Conservation (phyloP, 2,797 vertebrate species). For the Gymnothorax reevesii region DNA sequence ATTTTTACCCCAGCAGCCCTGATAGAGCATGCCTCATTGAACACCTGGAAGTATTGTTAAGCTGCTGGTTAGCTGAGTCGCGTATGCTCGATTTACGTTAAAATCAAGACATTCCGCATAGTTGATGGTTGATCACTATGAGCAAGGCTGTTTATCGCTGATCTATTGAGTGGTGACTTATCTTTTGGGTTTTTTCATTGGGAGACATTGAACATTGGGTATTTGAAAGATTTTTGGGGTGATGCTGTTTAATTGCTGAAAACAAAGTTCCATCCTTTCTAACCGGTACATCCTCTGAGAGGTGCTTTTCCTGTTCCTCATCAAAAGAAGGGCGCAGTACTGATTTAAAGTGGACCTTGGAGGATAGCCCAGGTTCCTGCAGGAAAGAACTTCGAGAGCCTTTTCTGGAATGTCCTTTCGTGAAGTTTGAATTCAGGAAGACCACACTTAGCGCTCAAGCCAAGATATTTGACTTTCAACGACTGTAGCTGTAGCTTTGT, state of each 20-base stretch:
- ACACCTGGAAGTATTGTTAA: no score
- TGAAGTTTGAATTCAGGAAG: conserved; percentile 49
- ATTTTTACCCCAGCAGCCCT: no score
- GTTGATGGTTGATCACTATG: no score
- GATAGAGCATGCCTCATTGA: no score
- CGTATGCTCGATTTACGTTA: no score
- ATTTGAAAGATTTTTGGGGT: not conserved
- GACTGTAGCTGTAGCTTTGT: conserved; percentile 39
- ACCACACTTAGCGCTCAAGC: conserved; percentile 50
- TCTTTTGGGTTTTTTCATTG: not conserved
- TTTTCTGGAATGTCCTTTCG: conserved; percentile 21
- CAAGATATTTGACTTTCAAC: conserved; percentile 52
- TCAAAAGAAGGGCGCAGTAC: conserved; percentile 47
- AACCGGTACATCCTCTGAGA: conserved; percentile 62
- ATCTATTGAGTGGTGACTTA: not conserved
- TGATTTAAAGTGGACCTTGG: conserved; percentile 59
- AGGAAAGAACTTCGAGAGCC: conserved; percentile 51
- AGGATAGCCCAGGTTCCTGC: conserved; percentile 71
- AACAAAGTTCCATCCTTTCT: conserved; percentile 64
- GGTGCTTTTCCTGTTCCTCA: conserved; percentile 63
- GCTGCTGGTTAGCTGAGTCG: no score
- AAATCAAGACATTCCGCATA: no score
- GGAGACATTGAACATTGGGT: not conserved
- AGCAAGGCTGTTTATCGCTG: no score
- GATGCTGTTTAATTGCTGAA: conserved; percentile 58